phyloP scores from a whole-genome alignment of 2,888 invertebrate genomes.

The Eupithecia centaureata region DNA sequence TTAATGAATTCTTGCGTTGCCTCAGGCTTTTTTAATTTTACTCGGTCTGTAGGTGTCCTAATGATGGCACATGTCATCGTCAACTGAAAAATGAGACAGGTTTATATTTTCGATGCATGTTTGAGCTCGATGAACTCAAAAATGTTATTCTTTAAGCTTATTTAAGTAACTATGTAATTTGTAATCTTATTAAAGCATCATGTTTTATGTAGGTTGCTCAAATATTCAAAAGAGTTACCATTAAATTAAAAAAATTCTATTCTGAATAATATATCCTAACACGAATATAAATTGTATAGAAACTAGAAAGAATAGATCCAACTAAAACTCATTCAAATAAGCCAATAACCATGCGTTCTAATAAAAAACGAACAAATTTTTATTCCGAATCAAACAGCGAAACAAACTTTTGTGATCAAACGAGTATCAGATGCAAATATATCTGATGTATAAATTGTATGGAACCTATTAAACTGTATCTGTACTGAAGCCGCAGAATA shows the following conservation, averaged over 20 bases:
- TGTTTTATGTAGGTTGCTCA: not conserved
- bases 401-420: constrained; percentile 44
- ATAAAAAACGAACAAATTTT: constrained; percentile 41
- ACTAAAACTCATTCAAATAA: constrained; percentile 39
- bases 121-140: constrained; percentile 51
- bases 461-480: constrained; percentile 50
- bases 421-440: constrained; percentile 45
- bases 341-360: constrained; percentile 30
- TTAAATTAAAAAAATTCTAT: not conserved
- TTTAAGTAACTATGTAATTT: not conserved
- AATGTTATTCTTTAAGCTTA: constrained; percentile 1
- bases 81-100: constrained; percentile 57
- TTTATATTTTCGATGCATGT: constrained; percentile 52
- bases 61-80: constrained; percentile 77
- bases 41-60: constrained; percentile 60
- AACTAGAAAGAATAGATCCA: constrained; percentile 11
- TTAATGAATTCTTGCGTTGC: constrained; percentile 70
- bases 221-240: not conserved
- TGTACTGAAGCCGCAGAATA: constrained; percentile 52
- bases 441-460: constrained; percentile 55
- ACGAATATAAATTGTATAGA: not conserved
- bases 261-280: not conserved
- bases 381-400: constrained; percentile 42
- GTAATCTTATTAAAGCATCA: not conserved
- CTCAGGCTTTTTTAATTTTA: constrained; percentile 64